Evolutionary conservation across 2,113 vertebrate species (phyloP), one percentile per base, ranked within the genome.

Genomic region (Corythornis madagascariensis): DNA sequence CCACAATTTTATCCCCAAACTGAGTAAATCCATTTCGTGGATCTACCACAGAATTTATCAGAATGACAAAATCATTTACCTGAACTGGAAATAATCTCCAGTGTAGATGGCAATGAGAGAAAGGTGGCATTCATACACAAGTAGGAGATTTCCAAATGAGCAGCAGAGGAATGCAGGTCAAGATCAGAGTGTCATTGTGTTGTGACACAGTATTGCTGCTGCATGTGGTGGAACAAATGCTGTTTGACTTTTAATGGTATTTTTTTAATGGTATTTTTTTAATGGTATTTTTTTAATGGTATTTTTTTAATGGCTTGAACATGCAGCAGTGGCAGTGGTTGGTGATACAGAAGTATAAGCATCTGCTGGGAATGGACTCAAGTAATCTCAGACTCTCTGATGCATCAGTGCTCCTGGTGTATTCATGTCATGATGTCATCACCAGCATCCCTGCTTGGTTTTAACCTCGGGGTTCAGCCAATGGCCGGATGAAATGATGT

Each of bases 231-330:
- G 42, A 85, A 19, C 56, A 91, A 69, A 63, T 2, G 1, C 15
- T 16, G 50, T 26, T 86, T 0, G 0, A 9, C 7, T 17, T 22
- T 56, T n/a, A 74, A 13, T 0, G 0, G 56, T 16, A 24, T 22
- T 9, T 8, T 50, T 22, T 56, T n/a, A 74, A 13, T 0, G 0
- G 56, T 16, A 24, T 22, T 9, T 8, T 50, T 38, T 38, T 38
- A 50, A 50, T 22, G 21, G 1, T 35, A 35, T 35, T 35, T 35
- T 17, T 22, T 56, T n/a, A 74, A 13, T 0, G 0, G 56, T 16
- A 24, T 22, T 9, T 8, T 50, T 38, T 38, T 38, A 50, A 50
- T 22, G 21, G 1, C 43, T 85, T 80, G 72, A n/a, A 21, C 47
- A 7, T 14, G 57, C 11, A 53, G 14, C 8, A 4, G n/a, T 61